A percentile compares a stretch with the other conserved stretches of the same genome.
Evolutionary conservation across 2,888 invertebrate genomes (phyloP).

Genomic region (Hemistola chrysoprasaria): DNA sequence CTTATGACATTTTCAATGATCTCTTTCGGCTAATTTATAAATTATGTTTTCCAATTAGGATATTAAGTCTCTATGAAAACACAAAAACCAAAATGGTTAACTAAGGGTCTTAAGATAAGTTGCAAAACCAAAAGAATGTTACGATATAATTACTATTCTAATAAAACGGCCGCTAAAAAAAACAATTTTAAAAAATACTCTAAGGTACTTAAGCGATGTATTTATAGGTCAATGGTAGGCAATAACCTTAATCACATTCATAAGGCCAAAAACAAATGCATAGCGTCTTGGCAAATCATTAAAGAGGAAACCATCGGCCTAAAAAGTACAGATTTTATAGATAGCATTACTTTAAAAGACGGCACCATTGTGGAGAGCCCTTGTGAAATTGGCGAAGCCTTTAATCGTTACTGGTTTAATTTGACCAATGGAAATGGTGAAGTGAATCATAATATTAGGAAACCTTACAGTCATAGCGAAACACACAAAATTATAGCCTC

Average conservation of each 20-base stretch:
- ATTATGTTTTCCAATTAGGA: background rate
- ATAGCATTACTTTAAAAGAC: background rate
- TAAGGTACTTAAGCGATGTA: background rate
- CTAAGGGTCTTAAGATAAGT: background rate
- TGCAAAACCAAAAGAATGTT: background rate
- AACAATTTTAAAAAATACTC: background rate
- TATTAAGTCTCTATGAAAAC: background rate
- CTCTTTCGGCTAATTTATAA: background rate
- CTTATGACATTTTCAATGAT: background rate
- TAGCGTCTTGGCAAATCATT: background rate
- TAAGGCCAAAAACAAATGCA: background rate
- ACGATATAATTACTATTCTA: background rate
- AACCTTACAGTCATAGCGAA: no score
- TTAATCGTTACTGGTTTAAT: background rate
- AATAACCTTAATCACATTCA: background rate
- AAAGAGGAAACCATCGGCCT: background rate
- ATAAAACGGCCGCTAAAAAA: background rate
- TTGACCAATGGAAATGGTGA: no score
- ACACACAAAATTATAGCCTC: no score
- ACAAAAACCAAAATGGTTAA: background rate
- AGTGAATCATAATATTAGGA: no score
- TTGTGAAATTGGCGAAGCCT: background rate
- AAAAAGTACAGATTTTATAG: background rate
- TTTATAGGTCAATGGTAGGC: no score
- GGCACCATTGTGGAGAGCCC: background rate